These are phyloP conservation scores for Diplazon laetatorius DNA, from an alignment of 2,888 invertebrate genomes.

Conservation along the genomic window DNA sequence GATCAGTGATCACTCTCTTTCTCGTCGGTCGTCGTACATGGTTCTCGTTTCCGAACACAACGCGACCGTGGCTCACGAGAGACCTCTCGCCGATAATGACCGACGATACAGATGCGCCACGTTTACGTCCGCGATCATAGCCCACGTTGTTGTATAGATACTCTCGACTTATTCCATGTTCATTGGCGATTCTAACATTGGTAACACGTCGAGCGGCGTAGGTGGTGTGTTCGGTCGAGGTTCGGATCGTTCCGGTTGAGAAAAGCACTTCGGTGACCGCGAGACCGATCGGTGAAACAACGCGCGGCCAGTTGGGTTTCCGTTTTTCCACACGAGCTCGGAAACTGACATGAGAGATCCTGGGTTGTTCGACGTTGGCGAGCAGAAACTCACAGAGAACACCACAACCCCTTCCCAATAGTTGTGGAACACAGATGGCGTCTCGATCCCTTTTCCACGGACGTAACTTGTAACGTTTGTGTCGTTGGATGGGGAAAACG, in stretches of 20 bases:
- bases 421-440: constrained; percentile 39
- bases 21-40: constrained; percentile 1
- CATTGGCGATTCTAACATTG: constrained; percentile 24
- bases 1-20: constrained; percentile 23
- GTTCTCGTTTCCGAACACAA: too few species aligned
- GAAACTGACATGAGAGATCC: too few species aligned
- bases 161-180: constrained; percentile 1
- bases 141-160: constrained; percentile 39
- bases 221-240: constrained; percentile 28
- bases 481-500: constrained; percentile 5
- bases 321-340: too few species aligned
- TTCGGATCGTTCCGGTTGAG: too few species aligned
- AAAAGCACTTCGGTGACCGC: too few species aligned
- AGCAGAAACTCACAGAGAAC: constrained; percentile 1
- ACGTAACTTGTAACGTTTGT: constrained; percentile 37
- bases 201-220: constrained; percentile 43
- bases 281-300: too few species aligned
- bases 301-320: too few species aligned
- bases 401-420: too few species aligned
- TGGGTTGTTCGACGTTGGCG: too few species aligned
- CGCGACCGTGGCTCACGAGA: too few species aligned
- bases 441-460: constrained; percentile 29
- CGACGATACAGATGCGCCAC: constrained; percentile 38
- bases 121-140: constrained; percentile 27
- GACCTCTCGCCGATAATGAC: constrained; percentile 44